phyloP scores from a whole-genome alignment of 2,888 invertebrate genomes.

The Pyrochroa serraticornis region DNA sequence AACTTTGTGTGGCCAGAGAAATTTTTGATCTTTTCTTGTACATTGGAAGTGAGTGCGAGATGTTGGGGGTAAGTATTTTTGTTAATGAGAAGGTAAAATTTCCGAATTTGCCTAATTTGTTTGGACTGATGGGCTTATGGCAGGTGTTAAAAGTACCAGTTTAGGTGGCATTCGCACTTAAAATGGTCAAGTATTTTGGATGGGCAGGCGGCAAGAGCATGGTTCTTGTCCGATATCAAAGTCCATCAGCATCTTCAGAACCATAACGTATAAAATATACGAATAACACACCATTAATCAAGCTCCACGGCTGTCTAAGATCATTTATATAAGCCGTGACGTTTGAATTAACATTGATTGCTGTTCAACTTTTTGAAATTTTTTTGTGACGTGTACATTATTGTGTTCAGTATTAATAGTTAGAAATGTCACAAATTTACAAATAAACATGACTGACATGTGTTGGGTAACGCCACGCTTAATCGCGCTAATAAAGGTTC shows the following conservation, averaged over 20 bases:
- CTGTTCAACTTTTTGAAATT: conserved; percentile 49
- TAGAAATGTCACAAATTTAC: conserved; percentile 28
- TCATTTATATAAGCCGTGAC: conserved; percentile 59
- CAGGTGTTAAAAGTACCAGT: too few species aligned
- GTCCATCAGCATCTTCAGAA: conserved; percentile 45
- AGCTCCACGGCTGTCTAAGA: conserved; percentile 51
- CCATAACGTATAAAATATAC: conserved; percentile 36
- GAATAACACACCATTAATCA: conserved; percentile 54
- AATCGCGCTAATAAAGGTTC: neutral
- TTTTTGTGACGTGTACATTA: conserved; percentile 41
- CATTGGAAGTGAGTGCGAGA: too few species aligned
- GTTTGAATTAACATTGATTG: conserved; percentile 60
- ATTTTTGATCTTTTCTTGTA: too few species aligned
- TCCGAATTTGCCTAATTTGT: too few species aligned
- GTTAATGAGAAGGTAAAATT: too few species aligned
- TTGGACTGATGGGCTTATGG: too few species aligned
- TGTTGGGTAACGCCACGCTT: conserved; percentile 5
- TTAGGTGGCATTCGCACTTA: too few species aligned
- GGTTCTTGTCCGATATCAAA: conserved; percentile 31
- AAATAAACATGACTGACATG: conserved; percentile 15
- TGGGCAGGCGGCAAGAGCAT: conserved; percentile 16
- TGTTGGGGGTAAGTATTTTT: too few species aligned
- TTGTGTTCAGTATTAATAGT: conserved; percentile 29
- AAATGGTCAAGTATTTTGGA: neutral
- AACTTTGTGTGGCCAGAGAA: too few species aligned